Conservation (phyloP, 2,797 vertebrate species). For the Ara ararauna region DNA sequence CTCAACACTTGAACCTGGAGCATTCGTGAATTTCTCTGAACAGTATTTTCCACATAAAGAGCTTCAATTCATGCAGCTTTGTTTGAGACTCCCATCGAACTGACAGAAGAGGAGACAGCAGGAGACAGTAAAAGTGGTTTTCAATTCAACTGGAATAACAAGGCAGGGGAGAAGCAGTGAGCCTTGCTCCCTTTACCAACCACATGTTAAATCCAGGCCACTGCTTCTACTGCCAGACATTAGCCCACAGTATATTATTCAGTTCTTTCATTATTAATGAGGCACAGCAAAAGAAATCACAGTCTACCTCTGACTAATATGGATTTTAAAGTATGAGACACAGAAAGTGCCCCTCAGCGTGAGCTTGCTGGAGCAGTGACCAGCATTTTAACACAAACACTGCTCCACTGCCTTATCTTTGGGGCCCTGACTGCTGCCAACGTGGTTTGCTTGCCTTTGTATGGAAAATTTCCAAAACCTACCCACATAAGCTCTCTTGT, state of each 20-base stretch:
- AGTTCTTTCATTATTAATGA: constrained; percentile 56
- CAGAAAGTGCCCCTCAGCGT: not conserved
- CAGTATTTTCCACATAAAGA: not conserved
- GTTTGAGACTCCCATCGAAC: not conserved
- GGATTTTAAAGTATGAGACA: not conserved
- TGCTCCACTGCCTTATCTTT: not conserved
- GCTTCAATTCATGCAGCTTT: not conserved
- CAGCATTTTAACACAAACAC: not conserved
- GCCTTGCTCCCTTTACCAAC: not conserved
- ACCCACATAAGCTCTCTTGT: not conserved
- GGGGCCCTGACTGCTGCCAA: not conserved
- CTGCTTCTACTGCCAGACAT: not conserved
- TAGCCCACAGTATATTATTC: constrained; percentile 7
- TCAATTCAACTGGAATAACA: constrained; percentile 16
- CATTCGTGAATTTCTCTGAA: not conserved
- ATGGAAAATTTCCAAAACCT: not conserved
- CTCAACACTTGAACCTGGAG: not conserved
- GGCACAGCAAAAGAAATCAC: constrained; percentile 7
- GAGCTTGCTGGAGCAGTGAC: not conserved
- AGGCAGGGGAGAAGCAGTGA: not conserved
- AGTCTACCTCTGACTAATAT: not conserved
- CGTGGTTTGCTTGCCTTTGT: not conserved
- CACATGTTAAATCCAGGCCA: constrained; percentile 29
- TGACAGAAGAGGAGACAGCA: not conserved
- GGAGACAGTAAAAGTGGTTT: constrained; percentile 4